These are phyloP conservation scores for Choreutis nemorana DNA, from an alignment of 2,888 invertebrate species.

Conservation along the genomic window DNA sequence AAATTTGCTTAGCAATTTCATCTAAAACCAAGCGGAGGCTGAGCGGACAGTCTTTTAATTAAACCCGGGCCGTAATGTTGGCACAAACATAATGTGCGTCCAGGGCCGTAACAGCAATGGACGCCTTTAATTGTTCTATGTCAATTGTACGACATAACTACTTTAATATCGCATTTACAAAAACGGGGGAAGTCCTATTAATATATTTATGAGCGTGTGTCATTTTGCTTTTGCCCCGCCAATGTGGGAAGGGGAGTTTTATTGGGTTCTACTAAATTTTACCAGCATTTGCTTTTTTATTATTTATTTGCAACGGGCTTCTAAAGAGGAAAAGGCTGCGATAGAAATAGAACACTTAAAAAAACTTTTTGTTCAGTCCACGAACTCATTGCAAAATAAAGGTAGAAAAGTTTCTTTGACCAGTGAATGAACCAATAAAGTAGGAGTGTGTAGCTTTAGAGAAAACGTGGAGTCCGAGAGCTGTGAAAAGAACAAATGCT, in stretches of 20 bases:
- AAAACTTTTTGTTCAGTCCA: too few relatives aligned
- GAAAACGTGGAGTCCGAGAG: too few relatives aligned
- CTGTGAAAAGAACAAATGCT: slow-evolving; percentile 8
- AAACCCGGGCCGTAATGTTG: slow-evolving; percentile 58
- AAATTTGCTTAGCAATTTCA: slow-evolving; percentile 66
- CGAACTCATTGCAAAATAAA: too few relatives aligned
- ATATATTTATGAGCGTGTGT: too few relatives aligned
- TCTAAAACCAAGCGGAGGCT: slow-evolving; percentile 43
- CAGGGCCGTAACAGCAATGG: slow-evolving; percentile 49
- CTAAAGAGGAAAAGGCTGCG: too few relatives aligned
- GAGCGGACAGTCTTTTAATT: slow-evolving; percentile 63
- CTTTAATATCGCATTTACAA: slow-evolving; percentile 11
- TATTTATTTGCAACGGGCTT: not conserved
- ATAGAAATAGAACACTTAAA: too few relatives aligned
- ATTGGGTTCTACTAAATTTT: slow-evolving; percentile 4
- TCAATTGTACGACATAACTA: slow-evolving; percentile 41
- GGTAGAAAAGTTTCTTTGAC: too few relatives aligned
- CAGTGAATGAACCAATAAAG: too few relatives aligned
- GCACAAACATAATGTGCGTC: slow-evolving; percentile 59
- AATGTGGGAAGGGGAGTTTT: slow-evolving; percentile 4
- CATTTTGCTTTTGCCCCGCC: too few relatives aligned
- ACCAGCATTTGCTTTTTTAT: slow-evolving; percentile 1
- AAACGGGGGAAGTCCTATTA: not conserved
- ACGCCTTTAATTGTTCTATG: slow-evolving; percentile 55
- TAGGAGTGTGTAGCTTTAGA: too few relatives aligned